Evolutionary conservation across 2,888 invertebrate genomes (phyloP).

Genomic region (Eupithecia insigniata): DNA sequence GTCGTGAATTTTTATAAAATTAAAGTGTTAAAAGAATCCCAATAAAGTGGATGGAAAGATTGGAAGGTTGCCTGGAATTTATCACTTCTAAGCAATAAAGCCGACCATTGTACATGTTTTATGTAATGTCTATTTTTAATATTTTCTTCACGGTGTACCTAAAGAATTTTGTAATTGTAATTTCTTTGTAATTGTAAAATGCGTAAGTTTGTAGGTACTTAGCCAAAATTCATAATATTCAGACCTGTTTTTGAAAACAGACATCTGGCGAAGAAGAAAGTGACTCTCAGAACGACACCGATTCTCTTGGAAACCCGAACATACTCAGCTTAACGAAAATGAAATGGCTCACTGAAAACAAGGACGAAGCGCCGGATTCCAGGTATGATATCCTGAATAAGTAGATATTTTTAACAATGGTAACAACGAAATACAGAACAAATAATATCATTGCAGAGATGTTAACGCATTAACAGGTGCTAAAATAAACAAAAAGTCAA

Average conservation of each 20-base stretch:
- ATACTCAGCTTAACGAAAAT: conserved; percentile 72
- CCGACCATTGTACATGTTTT: no score
- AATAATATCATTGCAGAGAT: conserved; percentile 71
- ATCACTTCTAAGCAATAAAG: no score
- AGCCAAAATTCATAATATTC: neutral
- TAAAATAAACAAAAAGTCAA: conserved; percentile 44
- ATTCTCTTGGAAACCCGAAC: conserved; percentile 55
- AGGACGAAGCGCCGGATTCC: conserved; percentile 61
- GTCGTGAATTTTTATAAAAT: neutral
- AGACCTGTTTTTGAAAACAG: conserved; percentile 42
- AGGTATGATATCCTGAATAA: conserved; percentile 57
- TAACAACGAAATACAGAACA: conserved; percentile 47
- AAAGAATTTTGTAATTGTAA: no score
- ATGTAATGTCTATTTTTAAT: no score
- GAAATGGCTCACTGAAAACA: conserved; percentile 74
- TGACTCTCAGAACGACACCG: conserved; percentile 30
- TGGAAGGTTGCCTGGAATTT: no score
- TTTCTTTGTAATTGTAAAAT: no score
- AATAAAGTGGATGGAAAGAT: no score
- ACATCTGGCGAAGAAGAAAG: conserved; percentile 52
- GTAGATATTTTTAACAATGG: conserved; percentile 2
- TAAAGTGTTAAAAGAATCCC: no score
- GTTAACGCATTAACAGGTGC: conserved; percentile 75
- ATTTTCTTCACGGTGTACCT: no score
- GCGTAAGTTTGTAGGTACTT: neutral